Conservation (phyloP, 2,888 invertebrate species). For the Eristalis pertinax region DNA sequence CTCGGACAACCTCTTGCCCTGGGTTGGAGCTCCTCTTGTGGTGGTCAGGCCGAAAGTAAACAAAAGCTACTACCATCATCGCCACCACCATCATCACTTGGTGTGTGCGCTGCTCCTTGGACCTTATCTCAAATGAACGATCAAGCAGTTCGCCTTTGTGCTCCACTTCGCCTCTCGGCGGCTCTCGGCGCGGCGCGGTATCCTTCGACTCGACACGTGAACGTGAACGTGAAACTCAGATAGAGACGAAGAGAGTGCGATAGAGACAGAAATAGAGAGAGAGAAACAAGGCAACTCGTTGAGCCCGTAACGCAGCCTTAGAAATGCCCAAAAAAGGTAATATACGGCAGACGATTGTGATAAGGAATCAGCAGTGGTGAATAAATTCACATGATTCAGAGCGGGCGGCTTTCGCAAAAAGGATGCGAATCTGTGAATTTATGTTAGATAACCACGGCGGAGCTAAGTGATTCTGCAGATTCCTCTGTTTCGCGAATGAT, state of each 20-base stretch:
- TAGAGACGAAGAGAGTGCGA: background rate
- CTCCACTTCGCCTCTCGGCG: slow-evolving; percentile 23
- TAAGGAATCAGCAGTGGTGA: slow-evolving; percentile 70
- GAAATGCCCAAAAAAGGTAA: slow-evolving; percentile 72
- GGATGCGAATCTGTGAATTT: slow-evolving; percentile 72
- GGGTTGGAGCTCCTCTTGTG: slow-evolving; percentile 23
- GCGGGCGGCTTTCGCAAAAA: slow-evolving; percentile 70
- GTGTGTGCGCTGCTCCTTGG: slow-evolving; percentile 57
- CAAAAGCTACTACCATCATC: slow-evolving; percentile 61
- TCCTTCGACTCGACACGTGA: slow-evolving; percentile 39
- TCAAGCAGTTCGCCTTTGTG: slow-evolving; percentile 60
- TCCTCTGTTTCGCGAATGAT: slow-evolving; percentile 65
- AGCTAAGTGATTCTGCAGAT: slow-evolving; percentile 71
- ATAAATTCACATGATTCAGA: slow-evolving; percentile 72
- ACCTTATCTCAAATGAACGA: slow-evolving; percentile 63
- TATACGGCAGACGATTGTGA: slow-evolving; percentile 69
- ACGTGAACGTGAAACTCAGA: slow-evolving; percentile 6
- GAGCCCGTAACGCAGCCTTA: slow-evolving; percentile 59
- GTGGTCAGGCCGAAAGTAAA: slow-evolving; percentile 51
- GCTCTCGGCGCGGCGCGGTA: background rate
- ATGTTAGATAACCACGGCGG: slow-evolving; percentile 68
- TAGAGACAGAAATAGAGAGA: background rate
- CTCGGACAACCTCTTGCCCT: slow-evolving; percentile 44
- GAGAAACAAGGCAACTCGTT: slow-evolving; percentile 15
- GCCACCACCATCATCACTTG: slow-evolving; percentile 50